Evolutionary conservation across 2,113 vertebrate genomes (phyloP), one percentile per base, ranked within the genome.

Genomic region (Chaetops frenatus): DNA sequence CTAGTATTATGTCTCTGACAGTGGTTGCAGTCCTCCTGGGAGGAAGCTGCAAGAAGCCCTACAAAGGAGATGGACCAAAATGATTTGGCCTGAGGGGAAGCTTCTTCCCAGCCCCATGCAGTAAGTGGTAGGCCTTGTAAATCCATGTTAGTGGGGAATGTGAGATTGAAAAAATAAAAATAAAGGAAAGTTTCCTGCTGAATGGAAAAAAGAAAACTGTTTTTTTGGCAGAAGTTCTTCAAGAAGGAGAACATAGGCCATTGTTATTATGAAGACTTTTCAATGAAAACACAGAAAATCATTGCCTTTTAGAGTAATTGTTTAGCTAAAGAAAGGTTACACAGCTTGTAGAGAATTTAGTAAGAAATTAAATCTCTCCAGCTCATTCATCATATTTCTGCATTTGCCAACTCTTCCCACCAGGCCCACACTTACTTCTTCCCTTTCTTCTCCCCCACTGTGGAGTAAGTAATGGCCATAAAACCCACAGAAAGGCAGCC

Each of bases 221-320:
- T 90, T 95, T 95, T 92, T 93, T 96, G 95, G 95, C 95, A 97
- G 87, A 97, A 94, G 92, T 88, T 95, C 88, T 94, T 92, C 92
- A 96, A 93, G 93, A 78, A 96, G 79, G 88, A 96, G 96, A 97
- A 97, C 85, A 96, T 35, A 96, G 95, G 88, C 96, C 94, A 97
- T 96, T 97, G 95, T 96, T 96, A 96, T 92, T 97, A 96, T 90
- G 94, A 95, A 96, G 95, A 95, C 88, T 96, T 91, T 92, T 94
- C 92, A 95, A 92, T 92, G 92, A 94, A 94, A 97, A 94, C 29
- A 92, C 88, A 92, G 91, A 94, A 95, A 95, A 93, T 54, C 73
- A 66, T 78, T 90, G 89, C 91, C 88, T 96, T 97, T 94, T 90
- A 86, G 92, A 96, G 90, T 91, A 93, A 91, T 65, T 62, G 60